Evolutionary conservation across 2,888 invertebrate genomes (phyloP).

Genomic region (Dorcus hopei): DNA sequence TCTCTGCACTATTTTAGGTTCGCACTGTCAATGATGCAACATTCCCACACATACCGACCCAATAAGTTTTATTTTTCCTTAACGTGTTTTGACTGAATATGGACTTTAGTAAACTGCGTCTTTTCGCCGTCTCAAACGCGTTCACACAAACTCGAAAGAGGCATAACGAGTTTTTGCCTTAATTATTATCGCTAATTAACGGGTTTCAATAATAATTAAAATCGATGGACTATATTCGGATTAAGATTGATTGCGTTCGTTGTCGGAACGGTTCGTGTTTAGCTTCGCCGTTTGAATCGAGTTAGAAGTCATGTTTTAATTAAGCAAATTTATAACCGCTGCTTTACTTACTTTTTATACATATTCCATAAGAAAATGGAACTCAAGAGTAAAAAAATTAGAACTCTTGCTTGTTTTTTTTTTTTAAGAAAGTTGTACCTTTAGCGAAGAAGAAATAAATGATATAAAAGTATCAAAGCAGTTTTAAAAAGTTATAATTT

Average conservation of each 20-base stretch:
- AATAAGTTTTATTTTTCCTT: slow-evolving; percentile 1
- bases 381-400: no score
- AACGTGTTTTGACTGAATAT: background rate
- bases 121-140: background rate
- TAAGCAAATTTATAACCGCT: no score
- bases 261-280: background rate
- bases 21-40: background rate
- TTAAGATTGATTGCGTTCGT: background rate
- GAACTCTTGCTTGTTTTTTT: no score
- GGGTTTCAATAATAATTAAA: background rate
- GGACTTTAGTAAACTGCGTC: background rate
- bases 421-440: no score
- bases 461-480: no score
- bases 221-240: background rate
- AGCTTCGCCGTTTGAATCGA: no score
- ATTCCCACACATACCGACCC: background rate
- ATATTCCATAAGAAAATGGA: no score
- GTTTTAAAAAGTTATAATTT: no score
- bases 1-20: no score
- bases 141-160: background rate
- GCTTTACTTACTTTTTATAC: no score
- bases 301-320: no score
- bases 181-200: background rate
- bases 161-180: background rate
- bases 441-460: no score